Conservation (phyloP, 2,113 vertebrate species). For the Cinclus mexicanus region DNA sequence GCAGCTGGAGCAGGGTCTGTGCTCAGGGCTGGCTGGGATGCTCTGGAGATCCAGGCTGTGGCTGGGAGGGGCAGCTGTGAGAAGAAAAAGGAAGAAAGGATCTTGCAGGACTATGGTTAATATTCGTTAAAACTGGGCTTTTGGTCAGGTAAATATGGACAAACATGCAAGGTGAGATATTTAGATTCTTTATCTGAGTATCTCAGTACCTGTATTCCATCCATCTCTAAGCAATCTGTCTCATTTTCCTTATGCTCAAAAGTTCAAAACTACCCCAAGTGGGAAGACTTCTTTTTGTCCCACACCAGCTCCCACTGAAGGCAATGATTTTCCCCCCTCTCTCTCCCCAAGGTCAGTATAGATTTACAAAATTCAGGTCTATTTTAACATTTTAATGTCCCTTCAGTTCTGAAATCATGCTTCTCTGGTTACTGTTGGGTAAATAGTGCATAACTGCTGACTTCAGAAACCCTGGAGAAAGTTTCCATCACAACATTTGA, state of each 20-base stretch:
- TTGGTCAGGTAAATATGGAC: neutral
- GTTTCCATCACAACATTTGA: neutral
- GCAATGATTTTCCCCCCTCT: accelerated
- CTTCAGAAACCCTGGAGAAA: neutral
- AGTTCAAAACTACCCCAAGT: neutral
- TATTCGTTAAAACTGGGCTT: neutral
- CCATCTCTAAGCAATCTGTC: neutral
- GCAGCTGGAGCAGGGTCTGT: neutral
- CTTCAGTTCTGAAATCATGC: neutral
- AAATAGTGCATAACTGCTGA: neutral
- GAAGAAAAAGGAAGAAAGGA: neutral
- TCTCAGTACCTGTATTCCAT: neutral
- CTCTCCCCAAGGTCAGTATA: neutral
- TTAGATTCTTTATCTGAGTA: neutral
- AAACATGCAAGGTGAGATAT: neutral
- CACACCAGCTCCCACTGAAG: neutral
- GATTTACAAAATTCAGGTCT: neutral
- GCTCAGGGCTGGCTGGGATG: neutral
- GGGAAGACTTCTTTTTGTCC: neutral
- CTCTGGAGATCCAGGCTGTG: accelerated
- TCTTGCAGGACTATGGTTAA: neutral
- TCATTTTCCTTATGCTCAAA: neutral
- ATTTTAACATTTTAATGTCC: neutral
- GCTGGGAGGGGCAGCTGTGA: accelerated
- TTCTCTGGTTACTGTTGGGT: neutral